Evolutionary conservation across 2,113 vertebrate species (phyloP).

Genomic region (Coptodon bakossiorum): DNA sequence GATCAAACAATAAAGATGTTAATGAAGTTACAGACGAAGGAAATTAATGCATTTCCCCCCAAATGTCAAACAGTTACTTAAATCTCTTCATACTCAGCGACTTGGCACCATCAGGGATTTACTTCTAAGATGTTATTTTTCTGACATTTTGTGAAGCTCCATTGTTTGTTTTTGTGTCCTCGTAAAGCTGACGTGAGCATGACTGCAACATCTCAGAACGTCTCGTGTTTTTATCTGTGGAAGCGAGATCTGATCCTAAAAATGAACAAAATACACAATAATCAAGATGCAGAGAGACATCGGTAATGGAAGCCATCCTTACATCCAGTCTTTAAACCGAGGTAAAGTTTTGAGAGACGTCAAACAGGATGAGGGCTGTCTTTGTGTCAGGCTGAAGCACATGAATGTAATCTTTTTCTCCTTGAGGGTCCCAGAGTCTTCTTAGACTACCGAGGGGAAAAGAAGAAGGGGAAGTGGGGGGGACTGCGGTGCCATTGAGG

Average conservation of each 20-base stretch:
- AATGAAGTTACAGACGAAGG: background rate
- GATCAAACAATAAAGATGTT: background rate
- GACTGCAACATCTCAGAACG: background rate
- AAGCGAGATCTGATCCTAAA: background rate
- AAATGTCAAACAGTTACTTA: background rate
- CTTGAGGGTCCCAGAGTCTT: constrained; percentile 35
- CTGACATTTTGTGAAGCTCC: background rate
- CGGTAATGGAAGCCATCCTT: background rate
- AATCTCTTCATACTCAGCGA: background rate
- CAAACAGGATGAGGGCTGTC: constrained; percentile 5
- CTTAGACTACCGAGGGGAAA: background rate
- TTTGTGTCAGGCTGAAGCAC: constrained; percentile 2
- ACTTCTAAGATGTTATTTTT: background rate
- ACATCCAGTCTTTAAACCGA: background rate
- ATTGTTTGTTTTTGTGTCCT: background rate
- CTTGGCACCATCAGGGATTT: background rate
- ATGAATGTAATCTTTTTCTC: constrained; percentile 40
- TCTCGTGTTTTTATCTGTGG: background rate
- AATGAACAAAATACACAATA: background rate
- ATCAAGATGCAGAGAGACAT: background rate
- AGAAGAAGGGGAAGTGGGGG: background rate
- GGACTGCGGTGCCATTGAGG: background rate
- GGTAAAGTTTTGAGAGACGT: background rate
- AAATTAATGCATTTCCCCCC: background rate
- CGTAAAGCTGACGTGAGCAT: background rate